phyloP scores from a whole-genome alignment of 23 tunicate species.

The Trididemnum clinides region DNA sequence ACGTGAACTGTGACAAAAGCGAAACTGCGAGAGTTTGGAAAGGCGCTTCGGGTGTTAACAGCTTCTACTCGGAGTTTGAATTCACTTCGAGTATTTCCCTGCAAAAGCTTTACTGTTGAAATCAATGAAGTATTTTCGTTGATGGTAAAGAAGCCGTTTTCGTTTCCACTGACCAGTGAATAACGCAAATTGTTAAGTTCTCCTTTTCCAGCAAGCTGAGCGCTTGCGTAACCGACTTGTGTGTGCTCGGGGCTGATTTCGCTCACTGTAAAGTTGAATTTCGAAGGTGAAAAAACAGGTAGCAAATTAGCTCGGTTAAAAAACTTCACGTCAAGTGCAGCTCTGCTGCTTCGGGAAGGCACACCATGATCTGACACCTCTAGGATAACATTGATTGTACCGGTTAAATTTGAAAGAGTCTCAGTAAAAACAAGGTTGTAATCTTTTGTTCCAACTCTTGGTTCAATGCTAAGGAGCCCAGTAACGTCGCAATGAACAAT shows the following conservation, averaged over 20 bases:
- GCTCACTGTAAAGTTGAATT: conserved; percentile 7
- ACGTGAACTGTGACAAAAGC: conserved; percentile 35
- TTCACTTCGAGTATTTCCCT: neutral
- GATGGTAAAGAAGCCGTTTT: conserved; percentile 30
- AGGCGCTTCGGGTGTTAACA: conserved; percentile 16
- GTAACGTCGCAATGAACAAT: conserved; percentile 28
- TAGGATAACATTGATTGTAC: conserved; percentile 26
- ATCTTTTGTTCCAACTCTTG: neutral
- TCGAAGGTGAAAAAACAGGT: conserved; percentile 26
- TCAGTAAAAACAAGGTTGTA: conserved; percentile 19
- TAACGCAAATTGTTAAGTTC: conserved; percentile 3
- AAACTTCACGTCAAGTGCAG: conserved; percentile 6
- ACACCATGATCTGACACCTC: conserved; percentile 48
- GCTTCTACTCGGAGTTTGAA: conserved; percentile 33
- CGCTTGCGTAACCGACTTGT: conserved; percentile 48
- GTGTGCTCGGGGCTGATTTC: conserved; percentile 54
- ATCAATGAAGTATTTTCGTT: conserved; percentile 48
- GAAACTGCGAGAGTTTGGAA: neutral
- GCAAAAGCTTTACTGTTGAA: conserved; percentile 27
- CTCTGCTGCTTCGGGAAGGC: conserved; percentile 30
- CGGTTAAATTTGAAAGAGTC: conserved; percentile 12
- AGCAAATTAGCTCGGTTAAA: conserved; percentile 4
- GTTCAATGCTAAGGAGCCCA: conserved; percentile 22
- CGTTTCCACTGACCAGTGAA: conserved; percentile 45
- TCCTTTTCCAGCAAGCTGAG: neutral